Conservation (phyloP, 2,113 vertebrate species). For the Bubo blakistoni region DNA sequence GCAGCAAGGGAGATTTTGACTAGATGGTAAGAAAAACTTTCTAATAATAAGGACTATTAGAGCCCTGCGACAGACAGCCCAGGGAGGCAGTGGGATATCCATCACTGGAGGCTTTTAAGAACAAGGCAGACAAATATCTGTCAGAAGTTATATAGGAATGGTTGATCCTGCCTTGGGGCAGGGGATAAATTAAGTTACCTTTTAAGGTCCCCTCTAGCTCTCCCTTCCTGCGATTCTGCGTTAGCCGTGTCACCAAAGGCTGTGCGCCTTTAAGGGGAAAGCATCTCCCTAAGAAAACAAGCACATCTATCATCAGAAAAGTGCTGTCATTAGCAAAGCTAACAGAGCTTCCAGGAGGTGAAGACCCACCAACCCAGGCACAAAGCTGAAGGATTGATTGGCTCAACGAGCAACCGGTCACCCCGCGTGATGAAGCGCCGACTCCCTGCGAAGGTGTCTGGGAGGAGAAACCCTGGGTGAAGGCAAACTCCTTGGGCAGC, state of each 20-base stretch:
- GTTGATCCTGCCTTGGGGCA: not conserved
- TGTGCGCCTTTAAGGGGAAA: not conserved
- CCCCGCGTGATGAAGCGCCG: fast-evolving
- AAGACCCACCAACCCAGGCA: not conserved
- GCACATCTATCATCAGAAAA: not conserved
- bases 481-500: not conserved
- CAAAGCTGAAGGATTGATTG: fast-evolving
- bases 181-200: not conserved
- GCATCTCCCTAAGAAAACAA: not conserved
- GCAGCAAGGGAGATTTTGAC: constrained; percentile 7
- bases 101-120: not conserved
- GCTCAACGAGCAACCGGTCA: fast-evolving
- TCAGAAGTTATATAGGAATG: not conserved
- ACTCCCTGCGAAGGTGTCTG: not conserved
- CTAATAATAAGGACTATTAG: constrained; percentile 13
- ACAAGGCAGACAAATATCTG: not conserved
- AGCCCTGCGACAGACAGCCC: not conserved
- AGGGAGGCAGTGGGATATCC: not conserved
- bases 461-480: not conserved
- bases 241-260: not conserved
- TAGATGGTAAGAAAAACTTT: constrained; percentile 15
- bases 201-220: not conserved
- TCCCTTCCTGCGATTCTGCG: not conserved
- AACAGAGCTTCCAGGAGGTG: not conserved
- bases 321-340: not conserved